Base-by-base conservation (phyloP, 2,888 invertebrate genomes). In the Gasteruption jaculator region DNA sequence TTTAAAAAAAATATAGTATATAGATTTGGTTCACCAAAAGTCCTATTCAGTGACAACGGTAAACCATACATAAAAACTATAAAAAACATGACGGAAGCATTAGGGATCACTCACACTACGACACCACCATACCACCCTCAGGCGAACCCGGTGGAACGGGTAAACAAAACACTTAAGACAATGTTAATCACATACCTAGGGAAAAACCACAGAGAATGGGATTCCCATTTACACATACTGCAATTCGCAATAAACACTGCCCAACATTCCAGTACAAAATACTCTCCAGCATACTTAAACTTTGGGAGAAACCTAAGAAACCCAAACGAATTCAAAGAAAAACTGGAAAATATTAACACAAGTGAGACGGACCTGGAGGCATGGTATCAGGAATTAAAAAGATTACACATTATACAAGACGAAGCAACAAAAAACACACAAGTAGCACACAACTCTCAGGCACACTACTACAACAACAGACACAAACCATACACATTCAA, bases 141-240 rank as follows among this genome's bases (percentile, higher is more conserved):
- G n/a, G n/a, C n/a, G n/a, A n/a, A n/a, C n/a, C n/a, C n/a, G n/a
- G n/a, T n/a, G n/a, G n/a, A n/a, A n/a, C n/a, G n/a, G n/a, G n/a
- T n/a, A n/a, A n/a, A n/a, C 22, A n/a, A 44, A 6, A 45, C 45
- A 7, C 22, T 48, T n/a, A 40, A 43, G 11, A 46, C 46, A 7
- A 48, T 50, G 36, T 35, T 50, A 3, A 10, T 41, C 1, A 30
- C 38, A n/a, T 52, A 43, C 14, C 24, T 51, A 2, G 21, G 16
- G 3, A 27, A 34, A 5, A 27, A 46, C 16, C 52, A 50, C 24
- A 21, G 41, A 3, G 8, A 35, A 4, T 52, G 50, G 50, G 50
- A 49, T 27, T 4, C 19, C 4, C 11, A 45, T n/a, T 8, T 45
- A 3, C 15, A 19, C 3, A 19, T 32, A 14, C 11, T 45, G 3